Conservation (phyloP, 2,888 invertebrate species). For the Smittia sp. region DNA sequence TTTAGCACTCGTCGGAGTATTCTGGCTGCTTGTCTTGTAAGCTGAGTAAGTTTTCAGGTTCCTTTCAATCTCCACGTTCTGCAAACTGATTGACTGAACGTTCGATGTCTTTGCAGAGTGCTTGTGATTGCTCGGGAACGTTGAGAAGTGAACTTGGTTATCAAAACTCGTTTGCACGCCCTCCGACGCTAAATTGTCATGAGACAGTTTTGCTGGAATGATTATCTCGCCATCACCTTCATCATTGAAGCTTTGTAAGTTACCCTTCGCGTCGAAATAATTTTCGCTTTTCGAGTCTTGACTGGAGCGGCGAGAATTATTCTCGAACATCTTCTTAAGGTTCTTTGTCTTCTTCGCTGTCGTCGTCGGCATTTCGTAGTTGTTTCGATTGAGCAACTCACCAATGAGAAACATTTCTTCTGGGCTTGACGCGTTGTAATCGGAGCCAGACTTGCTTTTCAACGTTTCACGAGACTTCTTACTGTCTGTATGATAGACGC, state of each 20-base stretch:
- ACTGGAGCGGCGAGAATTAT: constrained; percentile 63
- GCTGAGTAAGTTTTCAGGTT: constrained; percentile 49
- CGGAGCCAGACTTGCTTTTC: constrained; percentile 62
- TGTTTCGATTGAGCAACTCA: constrained; percentile 55
- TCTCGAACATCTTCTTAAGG: constrained; percentile 48
- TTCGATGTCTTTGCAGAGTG: constrained; percentile 58
- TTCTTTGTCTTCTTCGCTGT: constrained; percentile 53
- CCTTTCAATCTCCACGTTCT: constrained; percentile 68
- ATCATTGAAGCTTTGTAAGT: constrained; percentile 43
- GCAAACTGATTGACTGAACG: constrained; percentile 66
- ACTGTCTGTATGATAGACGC: constrained; percentile 64
- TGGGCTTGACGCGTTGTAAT: constrained; percentile 63
- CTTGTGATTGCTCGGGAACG: constrained; percentile 61
- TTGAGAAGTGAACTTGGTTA: constrained; percentile 62
- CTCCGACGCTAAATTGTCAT: constrained; percentile 59
- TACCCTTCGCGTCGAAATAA: constrained; percentile 58
- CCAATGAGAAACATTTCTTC: constrained; percentile 54
- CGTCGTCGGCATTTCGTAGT: constrained; percentile 55
- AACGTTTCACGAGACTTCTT: constrained; percentile 64
- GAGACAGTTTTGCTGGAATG: constrained; percentile 56
- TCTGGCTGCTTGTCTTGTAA: constrained; percentile 23
- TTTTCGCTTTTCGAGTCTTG: constrained; percentile 70
- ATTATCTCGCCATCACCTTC: constrained; percentile 45
- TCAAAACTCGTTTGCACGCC: constrained; percentile 55
- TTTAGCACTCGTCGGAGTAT: not conserved